Evolutionary conservation across 2,797 vertebrate genomes (phyloP).

Genomic region (Simalia tracyae): DNA sequence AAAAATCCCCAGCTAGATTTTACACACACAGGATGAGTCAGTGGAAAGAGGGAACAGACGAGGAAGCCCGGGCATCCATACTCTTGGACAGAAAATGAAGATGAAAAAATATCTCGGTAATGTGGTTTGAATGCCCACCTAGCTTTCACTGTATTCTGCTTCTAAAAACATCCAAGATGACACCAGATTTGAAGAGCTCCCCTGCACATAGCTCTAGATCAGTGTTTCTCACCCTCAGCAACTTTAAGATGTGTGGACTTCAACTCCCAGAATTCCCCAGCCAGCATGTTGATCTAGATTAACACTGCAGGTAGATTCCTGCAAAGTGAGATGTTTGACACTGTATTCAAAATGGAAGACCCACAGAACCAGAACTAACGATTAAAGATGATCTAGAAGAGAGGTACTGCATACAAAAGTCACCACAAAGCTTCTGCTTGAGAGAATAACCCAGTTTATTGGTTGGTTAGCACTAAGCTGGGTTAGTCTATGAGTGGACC

Average conservation of each 20-base stretch:
- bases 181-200: background rate
- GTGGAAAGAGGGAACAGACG: constrained; percentile 10
- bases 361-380: background rate
- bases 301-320: background rate
- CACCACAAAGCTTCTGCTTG: background rate
- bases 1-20: constrained; percentile 67
- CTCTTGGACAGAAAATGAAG: constrained; percentile 85
- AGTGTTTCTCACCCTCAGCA: no score
- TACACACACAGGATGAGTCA: constrained; percentile 21
- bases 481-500: background rate
- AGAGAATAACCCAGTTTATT: background rate
- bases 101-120: constrained; percentile 67
- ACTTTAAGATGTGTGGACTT: no score
- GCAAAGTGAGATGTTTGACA: background rate
- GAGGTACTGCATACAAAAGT: background rate
- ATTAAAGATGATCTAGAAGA: background rate
- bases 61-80: constrained; percentile 54
- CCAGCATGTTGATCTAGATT: background rate
- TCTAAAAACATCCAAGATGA: constrained; percentile 47
- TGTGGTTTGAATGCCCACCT: constrained; percentile 33
- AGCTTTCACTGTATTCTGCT: constrained; percentile 37
- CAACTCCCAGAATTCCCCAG: no score
- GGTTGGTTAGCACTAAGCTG: background rate
- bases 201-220: background rate
- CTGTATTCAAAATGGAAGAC: background rate